These are phyloP conservation scores for Lobophora halterata DNA, from an alignment of 2,888 invertebrate species.

Conservation along the genomic window DNA sequence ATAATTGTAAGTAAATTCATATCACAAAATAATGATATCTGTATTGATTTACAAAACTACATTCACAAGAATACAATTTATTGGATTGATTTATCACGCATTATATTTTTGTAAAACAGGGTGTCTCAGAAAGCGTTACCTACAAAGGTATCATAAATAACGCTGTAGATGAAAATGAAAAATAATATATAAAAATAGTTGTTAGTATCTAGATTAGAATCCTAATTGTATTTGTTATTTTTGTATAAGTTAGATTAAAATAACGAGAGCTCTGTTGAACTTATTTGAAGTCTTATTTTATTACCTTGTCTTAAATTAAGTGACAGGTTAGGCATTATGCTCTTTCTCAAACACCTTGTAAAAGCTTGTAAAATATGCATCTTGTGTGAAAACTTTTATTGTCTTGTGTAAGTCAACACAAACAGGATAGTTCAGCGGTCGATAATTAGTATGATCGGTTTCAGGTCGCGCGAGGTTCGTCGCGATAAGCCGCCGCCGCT, in stretches of 20 bases:
- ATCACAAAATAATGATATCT: neutral
- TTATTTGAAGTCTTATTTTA: no score
- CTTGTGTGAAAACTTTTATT: constrained; percentile 11
- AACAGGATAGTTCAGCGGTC: constrained; percentile 5
- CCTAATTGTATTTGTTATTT: no score
- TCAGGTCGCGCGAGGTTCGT: constrained; percentile 58
- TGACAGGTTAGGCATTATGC: no score
- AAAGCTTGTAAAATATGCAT: constrained; percentile 18
- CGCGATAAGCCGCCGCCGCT: constrained; percentile 53
- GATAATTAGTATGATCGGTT: constrained; percentile 38
- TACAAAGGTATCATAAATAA: no score
- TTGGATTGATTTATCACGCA: constrained; percentile 6
- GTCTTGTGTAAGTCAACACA: constrained; percentile 12
- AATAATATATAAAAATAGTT: no score
- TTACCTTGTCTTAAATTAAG: no score
- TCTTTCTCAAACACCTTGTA: constrained; percentile 16
- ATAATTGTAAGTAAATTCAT: constrained; percentile 8
- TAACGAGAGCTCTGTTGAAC: no score
- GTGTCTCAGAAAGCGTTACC: constrained; percentile 18
- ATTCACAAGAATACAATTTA: neutral
- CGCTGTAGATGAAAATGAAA: no score
- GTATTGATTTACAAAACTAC: no score
- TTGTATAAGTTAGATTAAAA: no score
- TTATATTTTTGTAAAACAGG: constrained; percentile 18
- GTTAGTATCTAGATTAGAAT: no score